A percentile compares a stretch with the other conserved stretches of the same genome.
These are phyloP conservation scores for Aleiodes sp. DNA, from an alignment of 1,140 invertebrate genomes.

Conservation along the genomic window DNA sequence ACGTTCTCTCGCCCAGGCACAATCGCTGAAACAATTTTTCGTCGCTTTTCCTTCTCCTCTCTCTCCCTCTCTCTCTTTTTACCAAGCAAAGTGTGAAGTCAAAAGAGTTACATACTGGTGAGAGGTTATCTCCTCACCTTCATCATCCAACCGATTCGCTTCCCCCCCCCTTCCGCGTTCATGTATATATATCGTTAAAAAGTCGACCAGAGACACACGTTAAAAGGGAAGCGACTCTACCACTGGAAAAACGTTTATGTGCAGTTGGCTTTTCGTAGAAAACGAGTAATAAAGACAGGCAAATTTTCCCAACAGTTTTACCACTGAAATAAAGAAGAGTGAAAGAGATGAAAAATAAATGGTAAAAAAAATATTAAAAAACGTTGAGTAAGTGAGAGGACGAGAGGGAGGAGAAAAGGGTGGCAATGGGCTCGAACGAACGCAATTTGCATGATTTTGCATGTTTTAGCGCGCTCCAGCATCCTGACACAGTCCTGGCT, in stretches of 20 bases:
- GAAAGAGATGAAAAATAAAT: slow-evolving; percentile 9
- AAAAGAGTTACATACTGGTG: slow-evolving; percentile 41
- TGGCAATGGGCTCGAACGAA: slow-evolving; percentile 53
- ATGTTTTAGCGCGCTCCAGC: slow-evolving; percentile 64
- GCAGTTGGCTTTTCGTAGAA: slow-evolving; percentile 7
- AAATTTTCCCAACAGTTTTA: neutral
- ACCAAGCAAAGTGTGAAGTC: slow-evolving; percentile 40
- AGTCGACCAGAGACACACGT: slow-evolving; percentile 35
- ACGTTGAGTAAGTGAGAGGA: neutral
- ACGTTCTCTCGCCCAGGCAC: slow-evolving; percentile 52
- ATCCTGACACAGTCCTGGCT: neutral
- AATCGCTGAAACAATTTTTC: slow-evolving; percentile 63
- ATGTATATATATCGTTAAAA: slow-evolving; percentile 23
- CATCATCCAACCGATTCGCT: slow-evolving; percentile 15
- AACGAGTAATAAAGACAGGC: slow-evolving; percentile 2
- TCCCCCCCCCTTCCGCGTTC: neutral
- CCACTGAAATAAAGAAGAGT: slow-evolving; percentile 17
- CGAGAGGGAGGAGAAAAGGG: slow-evolving; percentile 26
- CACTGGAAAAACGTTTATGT: slow-evolving; percentile 9
- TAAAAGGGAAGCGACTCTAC: slow-evolving; percentile 24
- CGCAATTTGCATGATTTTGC: slow-evolving; percentile 66
- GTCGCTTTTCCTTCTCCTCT: slow-evolving; percentile 47
- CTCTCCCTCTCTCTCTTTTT: too few species aligned
- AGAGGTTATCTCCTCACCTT: neutral
- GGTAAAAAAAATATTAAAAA: neutral